These are phyloP conservation scores for Leuctra nigra DNA, from an alignment of 2,888 invertebrate species.

Conservation along the genomic window DNA sequence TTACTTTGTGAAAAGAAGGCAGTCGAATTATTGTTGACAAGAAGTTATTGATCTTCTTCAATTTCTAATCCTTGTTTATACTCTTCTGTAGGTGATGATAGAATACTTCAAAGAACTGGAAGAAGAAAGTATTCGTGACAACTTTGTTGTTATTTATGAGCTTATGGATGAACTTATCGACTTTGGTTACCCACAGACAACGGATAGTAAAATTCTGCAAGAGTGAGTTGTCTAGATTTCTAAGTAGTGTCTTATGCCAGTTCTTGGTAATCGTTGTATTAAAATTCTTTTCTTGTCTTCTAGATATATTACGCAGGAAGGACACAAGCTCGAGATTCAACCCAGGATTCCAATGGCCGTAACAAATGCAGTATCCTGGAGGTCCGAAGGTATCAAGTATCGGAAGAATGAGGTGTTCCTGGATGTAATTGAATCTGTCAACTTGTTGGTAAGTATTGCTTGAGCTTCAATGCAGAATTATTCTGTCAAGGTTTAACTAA, in stretches of 20 bases:
- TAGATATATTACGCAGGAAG: conserved; percentile 93
- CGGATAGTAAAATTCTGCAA: conserved; percentile 95
- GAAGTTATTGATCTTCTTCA: no score
- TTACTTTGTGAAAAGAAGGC: no score
- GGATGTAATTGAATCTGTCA: conserved; percentile 98
- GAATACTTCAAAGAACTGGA: conserved; percentile 98
- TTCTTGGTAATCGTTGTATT: not conserved
- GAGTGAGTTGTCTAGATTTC: conserved; percentile 48
- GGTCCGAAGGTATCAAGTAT: conserved; percentile 97
- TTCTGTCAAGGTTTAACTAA: no score
- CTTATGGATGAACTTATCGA: conserved; percentile 93
- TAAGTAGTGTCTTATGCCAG: not conserved
- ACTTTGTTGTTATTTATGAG: conserved; percentile 98
- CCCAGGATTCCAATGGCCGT: conserved; percentile 96
- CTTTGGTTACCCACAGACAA: conserved; percentile 98
- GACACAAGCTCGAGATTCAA: conserved; percentile 94
- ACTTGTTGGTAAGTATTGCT: conserved; percentile 63
- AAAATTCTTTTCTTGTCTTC: no score
- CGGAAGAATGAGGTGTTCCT: conserved; percentile 98
- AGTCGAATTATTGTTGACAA: no score
- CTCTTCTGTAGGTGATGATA: conserved; percentile 58
- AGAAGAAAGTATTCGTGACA: conserved; percentile 97
- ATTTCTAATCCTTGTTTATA: no score
- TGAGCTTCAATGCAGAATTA: no score
- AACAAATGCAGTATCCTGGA: conserved; percentile 99